Evolutionary conservation across 2,113 vertebrate species (phyloP), one percentile per base, ranked within the genome.

Genomic region (Loxodonta africana): DNA sequence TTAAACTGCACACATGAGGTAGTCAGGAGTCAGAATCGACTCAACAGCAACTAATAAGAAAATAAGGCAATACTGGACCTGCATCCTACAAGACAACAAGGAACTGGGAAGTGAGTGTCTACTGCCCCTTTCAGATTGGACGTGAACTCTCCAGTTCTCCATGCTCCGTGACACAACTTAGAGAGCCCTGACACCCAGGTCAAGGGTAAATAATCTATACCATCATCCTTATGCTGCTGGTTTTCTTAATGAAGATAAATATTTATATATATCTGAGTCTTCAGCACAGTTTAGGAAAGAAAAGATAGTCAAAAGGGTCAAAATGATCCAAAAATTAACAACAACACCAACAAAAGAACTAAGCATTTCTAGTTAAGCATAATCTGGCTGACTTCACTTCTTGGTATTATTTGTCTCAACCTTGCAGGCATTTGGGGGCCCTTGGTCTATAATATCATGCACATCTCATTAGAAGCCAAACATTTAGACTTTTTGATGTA

Each of bases 131-230:
- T 30, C 23, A 62, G 5, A 67, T 1, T 69, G 10, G 78, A 1
- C 15, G n/a, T 23, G n/a, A 28, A 30, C 7, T 5, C 83, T 17
- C 12, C 7, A 53, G 37, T 17, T 44, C 18, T 48, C 69, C 3
- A 8, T 2, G 23, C 8, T 18, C 8, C 20, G 1, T 12, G n/a
- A 4, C 2, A 11, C 9, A 4, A 1, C 23, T 15, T 6, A 4
- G 1, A 30, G 8, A 67, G 8, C 11, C 14, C 5, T 18, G 8
- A 15, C 25, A 30, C 10, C 7, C 33, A 48, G 57, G 73, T 37
- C 11, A 44, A 46, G 10, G 41, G 10, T 14, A 77, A 46, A 77
- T 25, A 5, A 46, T 23, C 41, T 14, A 25, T 25, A 77, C 21
- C 17, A 37, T 37, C 71, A 41, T 41, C 18, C 20, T 74, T 67